Conservation (phyloP, 2,888 invertebrate genomes). For the Drosophila quasianomalipes region DNA sequence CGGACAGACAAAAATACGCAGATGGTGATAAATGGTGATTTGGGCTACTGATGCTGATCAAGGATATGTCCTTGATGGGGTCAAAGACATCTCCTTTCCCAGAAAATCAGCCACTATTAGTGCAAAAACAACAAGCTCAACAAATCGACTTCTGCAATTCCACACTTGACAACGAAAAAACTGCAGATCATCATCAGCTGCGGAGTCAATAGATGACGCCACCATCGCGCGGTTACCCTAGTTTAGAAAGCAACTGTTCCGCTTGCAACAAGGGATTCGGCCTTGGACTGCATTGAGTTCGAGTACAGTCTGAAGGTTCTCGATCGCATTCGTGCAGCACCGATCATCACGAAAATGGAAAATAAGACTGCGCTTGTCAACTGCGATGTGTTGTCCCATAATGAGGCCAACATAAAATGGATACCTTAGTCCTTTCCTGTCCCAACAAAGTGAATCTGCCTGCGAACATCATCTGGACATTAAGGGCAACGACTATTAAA, state of each 20-base stretch:
- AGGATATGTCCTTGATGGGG: no score
- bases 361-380: conserved; percentile 92
- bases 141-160: conserved; percentile 16
- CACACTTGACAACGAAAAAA: conserved; percentile 65
- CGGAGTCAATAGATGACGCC: conserved; percentile 15
- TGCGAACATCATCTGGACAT: conserved; percentile 94
- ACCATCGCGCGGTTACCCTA: conserved; percentile 19
- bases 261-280: conserved; percentile 89
- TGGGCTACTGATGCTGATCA: neutral
- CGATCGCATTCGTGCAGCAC: conserved; percentile 93
- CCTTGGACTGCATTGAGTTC: conserved; percentile 92
- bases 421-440: conserved; percentile 88
- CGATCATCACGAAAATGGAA: conserved; percentile 93
- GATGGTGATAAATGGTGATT: neutral
- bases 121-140: no score
- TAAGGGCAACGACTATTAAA: conserved; percentile 86
- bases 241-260: conserved; percentile 27
- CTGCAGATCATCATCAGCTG: conserved; percentile 64
- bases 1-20: no score
- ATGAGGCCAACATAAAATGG: no score
- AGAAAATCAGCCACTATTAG: no score
- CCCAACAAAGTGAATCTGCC: conserved; percentile 89
- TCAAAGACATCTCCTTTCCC: no score
- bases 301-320: conserved; percentile 90
- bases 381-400: conserved; percentile 93